Base-by-base conservation (phyloP, 2,113 vertebrate species). In the Polypterus senegalus region DNA sequence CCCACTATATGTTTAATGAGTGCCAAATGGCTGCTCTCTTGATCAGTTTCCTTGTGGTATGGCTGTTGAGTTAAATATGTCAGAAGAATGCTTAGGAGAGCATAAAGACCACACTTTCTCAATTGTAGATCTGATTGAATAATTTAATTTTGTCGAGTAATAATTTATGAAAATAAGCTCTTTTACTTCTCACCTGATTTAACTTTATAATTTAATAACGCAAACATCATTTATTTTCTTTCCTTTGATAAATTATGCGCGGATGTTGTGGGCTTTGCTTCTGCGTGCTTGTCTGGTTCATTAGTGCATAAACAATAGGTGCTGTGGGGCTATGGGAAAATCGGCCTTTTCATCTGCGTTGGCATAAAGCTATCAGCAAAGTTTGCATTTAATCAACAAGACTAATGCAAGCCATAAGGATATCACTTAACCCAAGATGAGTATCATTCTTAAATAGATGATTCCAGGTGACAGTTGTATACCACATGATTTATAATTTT, bases 141-240 rank as follows among this genome's bases (percentile, higher is more conserved):
- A 58, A 62, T n/a, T 60, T 46, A 59, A 57, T 62, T 56, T 55
- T 54, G 47, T 70, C 59, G 59, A 65, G 60, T 64, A 61, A 63
- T 68, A 66, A 69, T 57, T 69, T 61, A 73, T 68, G 73, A 73
- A 69, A 11, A 47, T 69, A 55, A 62, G 62, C 57, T 58, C 58
- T 65, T 64, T 67, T 52, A 43, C 47, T 69, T 67, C 63, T 63
- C 49, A 66, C 49, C 58, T 63, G 67, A 67, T 61, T 60, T 59
- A 47, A 55, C 67, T 68, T 61, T 64, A 63, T 55, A 61, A 65
- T 68, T 59, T 46, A 53, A 61, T 61, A 60, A 64, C 49, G 44
- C 47, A 57, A 55, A 63, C 57, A 60, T 53, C 46, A 47, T 52
- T 27, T 27, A 60, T 59, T 55, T 66, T 52, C n/a, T 57, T 9